Base-by-base conservation (phyloP, 92 coral and sea anemone genomes). In the Palythoa heliodiscus region DNA sequence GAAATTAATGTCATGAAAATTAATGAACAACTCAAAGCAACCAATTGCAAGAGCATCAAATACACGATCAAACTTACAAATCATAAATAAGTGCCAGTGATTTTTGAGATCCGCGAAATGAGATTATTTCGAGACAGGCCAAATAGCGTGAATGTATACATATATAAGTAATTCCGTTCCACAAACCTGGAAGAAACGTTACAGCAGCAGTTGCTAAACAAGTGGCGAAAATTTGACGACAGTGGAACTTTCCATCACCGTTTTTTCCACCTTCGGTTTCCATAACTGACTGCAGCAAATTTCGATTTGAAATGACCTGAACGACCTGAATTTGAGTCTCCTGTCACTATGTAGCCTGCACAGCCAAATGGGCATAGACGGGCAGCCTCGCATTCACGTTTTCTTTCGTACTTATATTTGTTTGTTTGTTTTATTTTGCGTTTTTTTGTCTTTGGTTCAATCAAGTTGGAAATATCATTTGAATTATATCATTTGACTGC, bases 101-200 rank as follows among this genome's bases (percentile, higher is more conserved):
- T 43, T 43, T 43, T 43, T 43, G 50, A 1, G 4, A 43, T 43
- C 7, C 50, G 50, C 4, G 50, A 43, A 43, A 43, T 43, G 61
- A 12, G 0, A 9, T 16, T 55, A 13, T 0, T 55, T 58, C 64
- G n/a, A 13, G 69, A 63, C 25, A 5, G 7, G 19, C 11, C 11
- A 19, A 63, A 23, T n/a, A 4, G 2, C 5, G 25, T 6, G 22
- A 63, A 63, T 19, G 29, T 17, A 19, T 7, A 2, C 10, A 10
- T 17, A 17, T 19, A 7, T 10, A 19, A 10, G 17, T 9, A 63
- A 63, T 19, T 19, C 25, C 4, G 25, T 5, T 5, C 69, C 53
- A 78, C 83, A 78, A 78, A 78, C 83, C 83, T 78, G 83, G 83
- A 12, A 78, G 19, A 22, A 64, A 52, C 7, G 83, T 78, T n/a